Evolutionary conservation across 2,888 invertebrate species (phyloP).

Genomic region (Pseudococcus jackbeardsleyi): DNA sequence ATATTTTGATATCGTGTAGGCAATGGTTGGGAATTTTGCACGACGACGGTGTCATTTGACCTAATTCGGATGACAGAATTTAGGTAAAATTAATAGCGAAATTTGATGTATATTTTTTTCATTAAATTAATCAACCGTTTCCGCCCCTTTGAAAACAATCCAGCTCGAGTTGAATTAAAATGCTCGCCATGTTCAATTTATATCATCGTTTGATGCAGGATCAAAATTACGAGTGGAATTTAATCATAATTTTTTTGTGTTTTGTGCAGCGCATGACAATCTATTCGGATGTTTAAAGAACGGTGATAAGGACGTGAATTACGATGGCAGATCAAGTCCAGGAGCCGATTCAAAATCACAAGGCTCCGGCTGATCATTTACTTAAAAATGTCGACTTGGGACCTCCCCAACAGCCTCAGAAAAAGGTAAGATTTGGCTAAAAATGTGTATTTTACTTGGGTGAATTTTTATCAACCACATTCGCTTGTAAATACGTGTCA

Average conservation of each 20-base stretch:
- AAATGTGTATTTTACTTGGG: no score
- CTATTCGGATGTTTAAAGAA: conserved; percentile 10
- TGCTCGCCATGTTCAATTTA: not conserved
- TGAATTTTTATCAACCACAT: not conserved
- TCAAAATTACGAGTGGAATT: no score
- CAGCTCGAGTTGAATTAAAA: not conserved
- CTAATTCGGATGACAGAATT: conserved; percentile 26
- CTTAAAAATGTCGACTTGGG: conserved; percentile 35
- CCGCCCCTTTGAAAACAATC: conserved; percentile 39
- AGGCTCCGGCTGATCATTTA: conserved; percentile 36
- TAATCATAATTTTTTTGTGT: not conserved
- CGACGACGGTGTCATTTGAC: not conserved
- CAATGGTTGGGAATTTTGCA: not conserved
- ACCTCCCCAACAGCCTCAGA: conserved; percentile 43
- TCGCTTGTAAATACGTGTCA: conserved; percentile 35
- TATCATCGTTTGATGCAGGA: no score
- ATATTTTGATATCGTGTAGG: not conserved
- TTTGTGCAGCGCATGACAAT: conserved; percentile 14
- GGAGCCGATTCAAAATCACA: conserved; percentile 30
- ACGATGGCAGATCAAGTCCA: conserved; percentile 41
- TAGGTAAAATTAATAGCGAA: conserved; percentile 47
- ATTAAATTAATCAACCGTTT: conserved; percentile 35
- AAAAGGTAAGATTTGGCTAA: conserved; percentile 13
- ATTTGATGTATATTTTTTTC: conserved; percentile 36
- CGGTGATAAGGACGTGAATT: not conserved